Conservation (phyloP, 1,140 invertebrate species). For the Homalodisca vitripennis region DNA sequence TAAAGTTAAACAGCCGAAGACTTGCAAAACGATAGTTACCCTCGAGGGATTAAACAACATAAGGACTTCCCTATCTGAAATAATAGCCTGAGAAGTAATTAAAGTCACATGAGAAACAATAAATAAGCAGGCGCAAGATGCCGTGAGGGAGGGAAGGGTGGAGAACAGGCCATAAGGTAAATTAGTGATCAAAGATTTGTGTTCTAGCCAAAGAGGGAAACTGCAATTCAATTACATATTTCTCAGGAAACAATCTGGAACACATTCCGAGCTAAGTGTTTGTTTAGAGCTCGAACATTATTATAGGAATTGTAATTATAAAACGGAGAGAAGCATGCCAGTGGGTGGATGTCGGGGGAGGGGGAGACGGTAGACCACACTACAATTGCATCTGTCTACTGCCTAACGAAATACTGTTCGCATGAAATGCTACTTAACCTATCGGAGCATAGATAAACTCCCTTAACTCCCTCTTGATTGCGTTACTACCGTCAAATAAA, state of each 20-base stretch:
- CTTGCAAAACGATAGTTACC: too few relatives aligned
- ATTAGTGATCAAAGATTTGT: conserved; percentile 27
- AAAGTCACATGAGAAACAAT: conserved; percentile 19
- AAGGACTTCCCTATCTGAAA: background rate
- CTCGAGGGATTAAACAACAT: background rate
- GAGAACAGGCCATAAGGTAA: conserved; percentile 19
- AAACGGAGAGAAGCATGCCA: conserved; percentile 36
- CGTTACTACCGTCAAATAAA: conserved; percentile 37
- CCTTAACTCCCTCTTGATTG: conserved; percentile 34
- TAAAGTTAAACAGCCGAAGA: too few relatives aligned
- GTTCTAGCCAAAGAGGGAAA: conserved; percentile 19
- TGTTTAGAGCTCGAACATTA: conserved; percentile 27
- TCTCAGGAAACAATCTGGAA: conserved; percentile 40
- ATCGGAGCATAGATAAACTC: conserved; percentile 40
- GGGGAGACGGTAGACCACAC: conserved; percentile 29
- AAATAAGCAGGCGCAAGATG: background rate
- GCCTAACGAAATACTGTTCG: conserved; percentile 37
- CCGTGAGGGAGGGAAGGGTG: background rate
- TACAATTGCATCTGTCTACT: conserved; percentile 35
- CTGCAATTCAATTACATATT: conserved; percentile 39
- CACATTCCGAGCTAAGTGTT: conserved; percentile 26
- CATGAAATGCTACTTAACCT: conserved; percentile 39
- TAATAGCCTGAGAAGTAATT: background rate
- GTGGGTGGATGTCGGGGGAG: background rate
- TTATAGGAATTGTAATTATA: conserved; percentile 36